These are phyloP conservation scores for Dendrocincla tyrannina DNA, from an alignment of 2,797 vertebrate species.

Conservation along the genomic window DNA sequence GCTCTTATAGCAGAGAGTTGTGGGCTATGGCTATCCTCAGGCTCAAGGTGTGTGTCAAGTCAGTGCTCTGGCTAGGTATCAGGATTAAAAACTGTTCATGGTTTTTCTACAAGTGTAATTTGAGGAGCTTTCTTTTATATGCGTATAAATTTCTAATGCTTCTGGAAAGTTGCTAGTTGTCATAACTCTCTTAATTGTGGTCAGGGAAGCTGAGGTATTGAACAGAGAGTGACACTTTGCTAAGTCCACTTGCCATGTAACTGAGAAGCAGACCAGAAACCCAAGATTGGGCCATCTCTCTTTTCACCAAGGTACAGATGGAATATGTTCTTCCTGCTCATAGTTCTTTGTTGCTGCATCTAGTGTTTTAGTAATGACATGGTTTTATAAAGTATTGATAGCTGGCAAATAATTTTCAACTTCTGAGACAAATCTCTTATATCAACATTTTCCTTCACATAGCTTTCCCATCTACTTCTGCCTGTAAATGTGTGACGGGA, in stretches of 20 bases:
- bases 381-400: background rate
- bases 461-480: background rate
- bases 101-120: background rate
- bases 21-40: background rate
- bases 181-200: background rate
- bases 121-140: background rate
- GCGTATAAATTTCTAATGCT: background rate
- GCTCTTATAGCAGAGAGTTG: background rate
- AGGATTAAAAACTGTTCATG: background rate
- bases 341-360: background rate
- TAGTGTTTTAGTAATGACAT: background rate
- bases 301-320: background rate
- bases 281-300: background rate
- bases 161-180: background rate
- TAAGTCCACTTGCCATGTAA: fast-evolving
- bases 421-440: background rate
- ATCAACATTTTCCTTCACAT: background rate
- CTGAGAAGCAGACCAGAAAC: background rate
- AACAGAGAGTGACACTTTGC: background rate
- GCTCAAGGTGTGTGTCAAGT: background rate
- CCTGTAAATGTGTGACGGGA: background rate
- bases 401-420: background rate
- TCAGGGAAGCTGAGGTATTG: background rate
- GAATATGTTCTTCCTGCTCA: background rate
- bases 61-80: background rate